These are phyloP conservation scores for Pseudotriccus pelzelni DNA, from an alignment of 2,797 vertebrate genomes.

Conservation along the genomic window DNA sequence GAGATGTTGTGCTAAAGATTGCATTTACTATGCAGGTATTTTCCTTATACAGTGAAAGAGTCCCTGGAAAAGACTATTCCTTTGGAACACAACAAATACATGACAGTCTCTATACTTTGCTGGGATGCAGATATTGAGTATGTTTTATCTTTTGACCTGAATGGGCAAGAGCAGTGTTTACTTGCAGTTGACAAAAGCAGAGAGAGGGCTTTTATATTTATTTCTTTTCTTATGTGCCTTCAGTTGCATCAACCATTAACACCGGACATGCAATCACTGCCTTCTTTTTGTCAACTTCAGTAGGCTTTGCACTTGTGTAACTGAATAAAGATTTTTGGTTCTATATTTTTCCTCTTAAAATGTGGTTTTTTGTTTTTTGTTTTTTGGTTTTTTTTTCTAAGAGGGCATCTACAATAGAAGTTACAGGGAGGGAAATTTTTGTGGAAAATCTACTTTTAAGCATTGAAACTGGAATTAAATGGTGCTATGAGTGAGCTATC, in stretches of 20 bases:
- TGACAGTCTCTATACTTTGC: not conserved
- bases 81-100: not conserved
- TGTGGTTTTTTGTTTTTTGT: not conserved
- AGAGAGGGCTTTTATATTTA: not conserved
- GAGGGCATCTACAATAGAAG: not conserved
- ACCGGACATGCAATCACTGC: fast-evolving
- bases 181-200: not conserved
- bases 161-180: not conserved
- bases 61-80: not conserved
- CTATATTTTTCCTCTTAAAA: not conserved
- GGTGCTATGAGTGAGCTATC: not conserved
- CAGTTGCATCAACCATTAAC: not conserved
- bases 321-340: not conserved
- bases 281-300: not conserved
- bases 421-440: not conserved
- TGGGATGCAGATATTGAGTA: not conserved
- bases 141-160: not conserved
- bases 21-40: not conserved
- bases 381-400: not conserved
- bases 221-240: not conserved
- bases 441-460: not conserved
- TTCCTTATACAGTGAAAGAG: not conserved
- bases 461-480: not conserved
- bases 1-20: not conserved
- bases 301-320: not conserved